Percentiles rank a stretch among this genome's conserved stretches.
These are phyloP conservation scores for Steinernema feltiae DNA, from an alignment of 1,140 invertebrate species.

Conservation along the genomic window DNA sequence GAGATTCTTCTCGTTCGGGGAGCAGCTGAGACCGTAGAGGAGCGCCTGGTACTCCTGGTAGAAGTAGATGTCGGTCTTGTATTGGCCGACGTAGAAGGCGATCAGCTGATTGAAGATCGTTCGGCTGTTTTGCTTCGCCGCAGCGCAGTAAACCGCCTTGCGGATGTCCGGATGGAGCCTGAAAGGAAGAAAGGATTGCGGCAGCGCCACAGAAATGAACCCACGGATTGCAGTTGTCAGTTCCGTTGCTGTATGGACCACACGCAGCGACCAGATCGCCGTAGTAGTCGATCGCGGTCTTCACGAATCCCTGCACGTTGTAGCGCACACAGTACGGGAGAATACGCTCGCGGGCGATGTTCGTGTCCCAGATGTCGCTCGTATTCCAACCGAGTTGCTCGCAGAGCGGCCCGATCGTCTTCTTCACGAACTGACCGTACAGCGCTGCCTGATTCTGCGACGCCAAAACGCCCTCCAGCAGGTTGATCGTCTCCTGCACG, in stretches of 20 bases:
- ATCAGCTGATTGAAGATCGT: slow-evolving; percentile 24
- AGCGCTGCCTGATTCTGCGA: not conserved
- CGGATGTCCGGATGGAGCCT: slow-evolving; percentile 22
- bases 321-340: slow-evolving; percentile 31
- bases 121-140: slow-evolving; percentile 14
- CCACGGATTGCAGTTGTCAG: slow-evolving; percentile 30
- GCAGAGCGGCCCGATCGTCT: not conserved
- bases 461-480: not conserved
- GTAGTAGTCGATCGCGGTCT: slow-evolving; percentile 20
- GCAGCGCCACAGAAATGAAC: not conserved
- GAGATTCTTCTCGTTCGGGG: slow-evolving; percentile 10
- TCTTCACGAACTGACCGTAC: not conserved
- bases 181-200: not conserved
- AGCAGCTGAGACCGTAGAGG: slow-evolving; percentile 28
- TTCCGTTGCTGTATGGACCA: slow-evolving; percentile 19
- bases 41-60: slow-evolving; percentile 31
- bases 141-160: slow-evolving; percentile 28
- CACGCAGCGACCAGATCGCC: slow-evolving; percentile 21
- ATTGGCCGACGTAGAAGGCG: slow-evolving; percentile 18
- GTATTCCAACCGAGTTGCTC: not conserved
- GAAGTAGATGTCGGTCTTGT: slow-evolving; percentile 28
- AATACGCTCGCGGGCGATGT: slow-evolving; percentile 21
- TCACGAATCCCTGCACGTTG: slow-evolving; percentile 18
- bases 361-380: not conserved
- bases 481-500: not conserved